Percentiles rank a stretch among this genome's conserved stretches.
phyloP scores from a whole-genome alignment of 2,797 vertebrate genomes.

The Meriones psammophilus region DNA sequence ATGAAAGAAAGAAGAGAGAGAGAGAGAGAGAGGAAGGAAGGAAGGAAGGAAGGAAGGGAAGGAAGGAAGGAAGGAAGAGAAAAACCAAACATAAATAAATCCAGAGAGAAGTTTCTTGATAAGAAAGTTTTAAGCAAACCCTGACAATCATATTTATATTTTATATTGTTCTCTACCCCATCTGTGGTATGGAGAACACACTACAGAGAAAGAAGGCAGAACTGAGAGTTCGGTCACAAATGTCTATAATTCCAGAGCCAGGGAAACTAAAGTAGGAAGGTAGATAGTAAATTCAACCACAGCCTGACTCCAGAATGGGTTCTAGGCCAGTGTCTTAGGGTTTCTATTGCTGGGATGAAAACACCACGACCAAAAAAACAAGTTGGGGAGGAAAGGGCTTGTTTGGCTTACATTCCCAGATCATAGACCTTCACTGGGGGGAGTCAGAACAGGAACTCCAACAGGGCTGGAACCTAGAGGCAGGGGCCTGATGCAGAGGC shows the following conservation, averaged over 20 bases:
- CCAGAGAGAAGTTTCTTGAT: neutral
- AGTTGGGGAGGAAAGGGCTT: neutral
- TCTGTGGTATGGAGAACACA: neutral
- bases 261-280: neutral
- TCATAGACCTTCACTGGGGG: neutral
- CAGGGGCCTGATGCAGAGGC: neutral
- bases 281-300: neutral
- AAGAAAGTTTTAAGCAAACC: constrained; percentile 34
- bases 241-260: neutral
- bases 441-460: neutral
- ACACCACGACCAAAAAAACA: neutral
- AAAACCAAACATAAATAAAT: neutral
- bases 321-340: neutral
- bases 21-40: too few relatives aligned
- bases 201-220: neutral
- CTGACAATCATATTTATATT: constrained; percentile 8
- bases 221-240: too few relatives aligned
- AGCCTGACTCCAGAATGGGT: neutral
- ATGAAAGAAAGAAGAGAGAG: neutral
- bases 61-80: too few relatives aligned
- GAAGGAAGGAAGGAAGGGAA: too few relatives aligned
- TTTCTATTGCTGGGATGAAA: neutral
- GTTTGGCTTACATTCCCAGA: neutral
- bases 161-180: neutral
- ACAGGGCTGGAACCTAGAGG: neutral